Evolutionary conservation across 2,113 vertebrate species (phyloP), one percentile per base, ranked within the genome.

Genomic region (Corapipo altera): DNA sequence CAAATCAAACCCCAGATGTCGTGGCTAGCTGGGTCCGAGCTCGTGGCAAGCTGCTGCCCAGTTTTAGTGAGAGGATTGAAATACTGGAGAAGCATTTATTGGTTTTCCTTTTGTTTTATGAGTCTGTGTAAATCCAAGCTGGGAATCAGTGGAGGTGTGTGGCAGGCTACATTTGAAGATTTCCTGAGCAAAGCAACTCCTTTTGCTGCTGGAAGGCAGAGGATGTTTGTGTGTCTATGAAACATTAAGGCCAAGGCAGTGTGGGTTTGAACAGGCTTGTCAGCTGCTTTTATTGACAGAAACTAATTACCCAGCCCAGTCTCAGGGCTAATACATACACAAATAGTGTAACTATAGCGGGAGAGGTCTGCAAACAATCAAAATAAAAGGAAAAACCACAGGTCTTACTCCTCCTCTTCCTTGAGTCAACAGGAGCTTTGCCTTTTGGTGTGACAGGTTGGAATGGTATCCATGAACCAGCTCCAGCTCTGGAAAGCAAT

Each of bases 291-390:
- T 94, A 76, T 76, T 91, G 93, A 88, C 62, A 91, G 85, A 88
- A 90, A 62, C 51, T 91, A 88, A 91, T 95, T 89, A 91, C 67
- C 39, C n/a, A 83, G 64, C 41, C 41, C 66, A 61, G n/a, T 82
- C 70, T 85, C 57, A 15, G 67, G 69, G 78, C 78, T 96, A 91
- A 91, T 73, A 44, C 66, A 51, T 66, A 39, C 82, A 80, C 94
- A 96, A 88, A 90, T 48, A 91, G 51, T 37, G 46, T 62, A 82
- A 83, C 78, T 93, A 6, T 43, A 73, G 35, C 81, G 73, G 67
- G 89, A 95, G 70, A 79, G 1, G 8, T 95, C 89, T 93, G 74
- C 91, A 93, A 95, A 95, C 81, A 87, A 72, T 49, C 66, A n/a
- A 82, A 91, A 93, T 54, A 76, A 95, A 94, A 94, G 70, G 58